Evolutionary conservation across 2,797 vertebrate species (phyloP).

Genomic region (Tenualosa thibaudeaui): DNA sequence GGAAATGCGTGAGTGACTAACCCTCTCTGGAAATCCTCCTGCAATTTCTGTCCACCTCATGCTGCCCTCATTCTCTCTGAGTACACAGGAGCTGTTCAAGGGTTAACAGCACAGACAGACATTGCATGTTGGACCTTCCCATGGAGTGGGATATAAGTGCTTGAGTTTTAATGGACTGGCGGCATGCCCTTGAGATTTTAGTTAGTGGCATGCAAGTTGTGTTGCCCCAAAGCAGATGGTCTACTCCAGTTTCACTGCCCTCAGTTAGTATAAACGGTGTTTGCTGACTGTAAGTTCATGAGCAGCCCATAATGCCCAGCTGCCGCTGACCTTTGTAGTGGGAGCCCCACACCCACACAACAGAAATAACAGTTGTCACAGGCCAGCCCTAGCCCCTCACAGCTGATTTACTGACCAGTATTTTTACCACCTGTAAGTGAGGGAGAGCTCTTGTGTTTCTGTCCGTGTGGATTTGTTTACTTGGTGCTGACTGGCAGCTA

Average conservation of each 20-base stretch:
- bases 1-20: conserved; percentile 89
- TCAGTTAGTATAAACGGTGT: neutral
- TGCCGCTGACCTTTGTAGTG: neutral
- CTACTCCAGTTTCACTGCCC: neutral
- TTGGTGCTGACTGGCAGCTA: neutral
- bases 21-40: neutral
- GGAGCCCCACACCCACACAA: neutral
- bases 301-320: neutral
- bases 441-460: neutral
- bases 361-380: conserved; percentile 19
- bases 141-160: neutral
- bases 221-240: neutral
- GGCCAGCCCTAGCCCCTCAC: neutral
- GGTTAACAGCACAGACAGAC: neutral
- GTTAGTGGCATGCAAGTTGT: neutral
- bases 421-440: neutral
- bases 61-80: neutral
- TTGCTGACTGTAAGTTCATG: neutral
- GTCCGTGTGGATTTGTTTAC: neutral
- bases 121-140: neutral
- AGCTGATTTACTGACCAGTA: neutral
- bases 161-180: neutral
- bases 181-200: neutral
- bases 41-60: neutral
- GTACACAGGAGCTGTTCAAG: neutral